Percentiles rank a stretch among this genome's conserved stretches.
Conservation (phyloP, 1,140 invertebrate genomes). For the Hycleus phaleratus region DNA sequence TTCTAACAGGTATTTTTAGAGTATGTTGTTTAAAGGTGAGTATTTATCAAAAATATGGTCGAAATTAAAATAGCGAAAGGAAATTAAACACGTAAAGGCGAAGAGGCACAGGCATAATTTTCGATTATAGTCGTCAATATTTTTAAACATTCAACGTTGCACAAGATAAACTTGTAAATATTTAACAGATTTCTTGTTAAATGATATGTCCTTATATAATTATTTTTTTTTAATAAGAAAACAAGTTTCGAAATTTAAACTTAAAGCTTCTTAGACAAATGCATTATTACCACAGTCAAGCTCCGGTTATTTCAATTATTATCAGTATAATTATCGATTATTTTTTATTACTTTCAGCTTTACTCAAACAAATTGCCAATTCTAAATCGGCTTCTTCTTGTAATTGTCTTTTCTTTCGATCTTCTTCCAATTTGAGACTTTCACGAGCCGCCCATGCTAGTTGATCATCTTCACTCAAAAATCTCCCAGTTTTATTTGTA, state of each 20-base stretch:
- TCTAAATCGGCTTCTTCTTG: slow-evolving; percentile 49
- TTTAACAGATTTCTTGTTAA: slow-evolving; percentile 8
- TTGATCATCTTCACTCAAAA: slow-evolving; percentile 45
- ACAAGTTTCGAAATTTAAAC: background rate
- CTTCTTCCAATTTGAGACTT: slow-evolving; percentile 43
- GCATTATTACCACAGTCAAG: slow-evolving; percentile 3
- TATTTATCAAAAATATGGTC: no score
- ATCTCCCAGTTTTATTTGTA: background rate
- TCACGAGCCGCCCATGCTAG: slow-evolving; percentile 52
- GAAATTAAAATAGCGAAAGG: no score
- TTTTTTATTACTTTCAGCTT: slow-evolving; percentile 30
- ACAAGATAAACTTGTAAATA: background rate
- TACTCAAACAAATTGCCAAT: slow-evolving; percentile 48
- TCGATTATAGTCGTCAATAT: no score
- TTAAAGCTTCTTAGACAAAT: background rate
- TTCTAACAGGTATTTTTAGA: no score
- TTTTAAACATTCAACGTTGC: no score
- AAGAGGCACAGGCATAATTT: slow-evolving; percentile 9
- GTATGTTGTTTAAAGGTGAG: no score
- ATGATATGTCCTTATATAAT: slow-evolving; percentile 7
- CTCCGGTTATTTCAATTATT: background rate
- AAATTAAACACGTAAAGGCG: no score
- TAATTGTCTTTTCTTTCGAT: slow-evolving; percentile 40
- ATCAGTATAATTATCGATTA: slow-evolving; percentile 3
- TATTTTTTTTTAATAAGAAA: background rate